Base-by-base conservation (phyloP, 53 echinoderm and acorn worm genomes). In the Arbacia lixula region DNA sequence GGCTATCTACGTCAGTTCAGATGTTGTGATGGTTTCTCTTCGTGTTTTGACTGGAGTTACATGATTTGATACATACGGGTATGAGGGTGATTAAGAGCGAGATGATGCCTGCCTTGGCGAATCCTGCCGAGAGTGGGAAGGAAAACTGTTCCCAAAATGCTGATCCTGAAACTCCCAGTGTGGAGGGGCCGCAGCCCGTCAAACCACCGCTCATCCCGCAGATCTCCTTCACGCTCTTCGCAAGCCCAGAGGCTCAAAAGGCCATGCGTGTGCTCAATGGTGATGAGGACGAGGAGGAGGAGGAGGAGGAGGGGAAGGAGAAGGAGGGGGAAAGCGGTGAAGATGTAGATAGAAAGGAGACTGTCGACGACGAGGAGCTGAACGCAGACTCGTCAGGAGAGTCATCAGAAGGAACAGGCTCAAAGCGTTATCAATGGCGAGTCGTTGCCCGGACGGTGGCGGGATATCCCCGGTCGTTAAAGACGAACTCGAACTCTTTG, bases 231-330 rank as follows among this genome's bases (percentile, higher is more conserved):
- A 41, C 55, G 24, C 3, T 77, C 32, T 77, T 77, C 38, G 77
- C 77, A 22, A 77, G 77, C 55, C 58, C 77, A 1, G 77, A 60
- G 39, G 77, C 77, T 22, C 56, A 58, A 55, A 77, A 77, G 77
- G 77, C 77, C 14, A 56, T 77, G 36, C 35, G 26, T 14, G 56
- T 29, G 2, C 3, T 77, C 10, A 39, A 77, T 58, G 82, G 34
- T 11, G 64, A 63, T 5, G 64, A 32, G 41, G 62, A 24, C 16
- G 50, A 63, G 41, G 64, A 81, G 19, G 69, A 68, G 3, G 41
- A 68, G n/a, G 19, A 60, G 12, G 20, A 81, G 6, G 41, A 40
- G 4, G 42, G 25, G 3, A 22, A 40, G 21, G 22, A 12, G 30
- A n/a, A 63, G 6, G 60, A 77, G 12, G 38, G 16, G 5, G 37